A percentile compares a stretch with the other conserved stretches of the same genome.
These are phyloP conservation scores for Celastrina argiolus DNA, from an alignment of 2,888 invertebrate genomes.

Conservation along the genomic window DNA sequence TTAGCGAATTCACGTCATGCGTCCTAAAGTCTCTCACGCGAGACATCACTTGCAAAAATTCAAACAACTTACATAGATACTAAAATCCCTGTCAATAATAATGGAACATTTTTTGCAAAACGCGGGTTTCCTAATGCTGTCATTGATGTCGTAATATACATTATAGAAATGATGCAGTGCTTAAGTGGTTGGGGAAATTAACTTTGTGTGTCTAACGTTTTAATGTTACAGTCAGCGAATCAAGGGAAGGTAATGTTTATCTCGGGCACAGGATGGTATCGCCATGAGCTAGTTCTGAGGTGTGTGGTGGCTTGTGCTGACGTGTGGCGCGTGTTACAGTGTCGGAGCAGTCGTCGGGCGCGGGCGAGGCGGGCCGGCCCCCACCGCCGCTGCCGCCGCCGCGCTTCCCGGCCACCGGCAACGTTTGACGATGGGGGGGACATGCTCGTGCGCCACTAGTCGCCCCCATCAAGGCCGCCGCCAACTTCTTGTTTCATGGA, in stretches of 20 bases:
- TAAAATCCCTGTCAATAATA: neutral
- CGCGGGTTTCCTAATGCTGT: neutral
- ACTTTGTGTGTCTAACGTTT: neutral
- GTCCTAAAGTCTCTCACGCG: neutral
- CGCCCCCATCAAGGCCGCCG: constrained; percentile 81
- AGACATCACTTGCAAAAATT: neutral
- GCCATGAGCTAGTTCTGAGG: neutral
- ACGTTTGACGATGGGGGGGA: constrained; percentile 88
- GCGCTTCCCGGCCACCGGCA: constrained; percentile 84
- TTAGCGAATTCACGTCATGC: neutral
- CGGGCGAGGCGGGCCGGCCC: constrained; percentile 83
- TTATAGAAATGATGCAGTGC: neutral
- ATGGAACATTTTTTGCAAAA: neutral
- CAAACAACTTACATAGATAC: neutral
- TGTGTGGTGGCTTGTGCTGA: neutral
- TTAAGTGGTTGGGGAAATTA: neutral
- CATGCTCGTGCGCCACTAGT: constrained; percentile 79
- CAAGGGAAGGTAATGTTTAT: neutral
- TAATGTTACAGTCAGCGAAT: neutral
- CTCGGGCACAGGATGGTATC: neutral
- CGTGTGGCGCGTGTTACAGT: constrained; percentile 74
- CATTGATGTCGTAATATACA: neutral
- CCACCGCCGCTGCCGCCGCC: constrained; percentile 90
- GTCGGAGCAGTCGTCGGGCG: constrained; percentile 90
- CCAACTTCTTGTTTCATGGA: constrained; percentile 82